A percentile compares a stretch with the other conserved stretches of the same genome.
These are phyloP conservation scores for Eulithis prunata DNA, from an alignment of 2,888 invertebrate species.

Conservation along the genomic window DNA sequence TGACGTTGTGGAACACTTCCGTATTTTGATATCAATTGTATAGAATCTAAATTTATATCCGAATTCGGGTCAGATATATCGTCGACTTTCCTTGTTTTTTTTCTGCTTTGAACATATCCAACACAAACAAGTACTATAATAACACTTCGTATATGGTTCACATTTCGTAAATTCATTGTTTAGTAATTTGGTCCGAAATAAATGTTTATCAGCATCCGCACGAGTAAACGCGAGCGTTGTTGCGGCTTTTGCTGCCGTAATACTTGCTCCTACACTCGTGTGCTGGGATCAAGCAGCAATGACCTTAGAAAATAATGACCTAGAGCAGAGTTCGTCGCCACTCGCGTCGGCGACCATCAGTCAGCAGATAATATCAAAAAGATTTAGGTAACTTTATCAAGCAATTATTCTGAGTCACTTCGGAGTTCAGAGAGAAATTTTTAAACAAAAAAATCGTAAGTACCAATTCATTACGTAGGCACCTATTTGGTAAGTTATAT, in stretches of 20 bases:
- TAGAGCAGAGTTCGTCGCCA: conserved; percentile 37
- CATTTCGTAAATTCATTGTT: conserved; percentile 49
- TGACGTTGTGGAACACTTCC: conserved; percentile 60
- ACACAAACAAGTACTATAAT: conserved; percentile 52
- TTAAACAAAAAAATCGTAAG: too few relatives aligned
- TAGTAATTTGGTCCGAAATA: conserved; percentile 39
- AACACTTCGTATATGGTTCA: conserved; percentile 44
- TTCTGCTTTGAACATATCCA: conserved; percentile 37
- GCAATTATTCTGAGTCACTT: not conserved
- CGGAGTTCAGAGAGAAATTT: too few relatives aligned
- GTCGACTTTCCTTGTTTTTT: conserved; percentile 36
- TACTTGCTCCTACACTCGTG: conserved; percentile 35
- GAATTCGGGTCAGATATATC: conserved; percentile 50
- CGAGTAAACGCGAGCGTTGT: conserved; percentile 45
- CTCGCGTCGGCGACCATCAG: conserved; percentile 9
- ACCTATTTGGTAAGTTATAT: too few relatives aligned
- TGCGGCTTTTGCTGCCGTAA: conserved; percentile 55
- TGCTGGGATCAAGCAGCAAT: conserved; percentile 42
- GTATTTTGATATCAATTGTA: conserved; percentile 65
- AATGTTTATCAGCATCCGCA: conserved; percentile 44
- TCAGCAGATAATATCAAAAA: conserved; percentile 2
- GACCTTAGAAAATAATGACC: conserved; percentile 47
- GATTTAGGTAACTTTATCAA: not conserved
- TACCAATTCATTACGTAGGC: too few relatives aligned
- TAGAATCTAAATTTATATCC: conserved; percentile 63